Conservation (phyloP, 2,113 vertebrate species). For the Ceyx cyanopectus region DNA sequence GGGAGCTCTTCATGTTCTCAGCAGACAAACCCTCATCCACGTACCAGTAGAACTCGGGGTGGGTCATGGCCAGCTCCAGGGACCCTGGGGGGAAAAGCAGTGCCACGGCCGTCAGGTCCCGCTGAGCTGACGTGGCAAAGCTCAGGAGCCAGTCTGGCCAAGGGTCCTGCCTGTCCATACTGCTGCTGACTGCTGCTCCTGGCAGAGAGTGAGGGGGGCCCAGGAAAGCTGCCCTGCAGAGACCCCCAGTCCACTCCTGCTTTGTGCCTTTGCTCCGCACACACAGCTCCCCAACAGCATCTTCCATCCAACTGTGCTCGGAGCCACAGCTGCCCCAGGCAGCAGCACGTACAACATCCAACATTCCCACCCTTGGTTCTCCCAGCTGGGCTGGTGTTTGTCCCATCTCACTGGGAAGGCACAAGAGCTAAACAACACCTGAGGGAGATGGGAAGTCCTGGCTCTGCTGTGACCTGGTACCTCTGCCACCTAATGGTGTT, state of each 20-base stretch:
- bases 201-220: background rate
- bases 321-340: background rate
- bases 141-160: background rate
- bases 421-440: background rate
- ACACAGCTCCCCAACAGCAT: background rate
- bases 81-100: constrained; percentile 79
- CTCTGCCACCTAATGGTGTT: background rate
- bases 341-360: background rate
- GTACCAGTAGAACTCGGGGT: constrained; percentile 98
- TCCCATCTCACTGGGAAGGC: background rate
- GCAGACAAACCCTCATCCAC: constrained; percentile 93
- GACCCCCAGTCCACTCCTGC: background rate
- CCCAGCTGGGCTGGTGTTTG: background rate
- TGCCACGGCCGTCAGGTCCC: background rate
- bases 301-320: background rate
- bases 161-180: background rate
- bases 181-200: background rate
- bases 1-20: constrained; percentile 89
- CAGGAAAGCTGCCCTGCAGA: background rate
- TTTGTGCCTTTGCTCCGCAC: background rate
- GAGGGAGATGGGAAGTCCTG: background rate
- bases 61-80: constrained; percentile 94
- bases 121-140: background rate
- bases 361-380: no score
- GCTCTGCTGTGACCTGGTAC: background rate